phyloP scores from a whole-genome alignment of 2,113 vertebrate species.

The Nothocercus nigrocapillus region DNA sequence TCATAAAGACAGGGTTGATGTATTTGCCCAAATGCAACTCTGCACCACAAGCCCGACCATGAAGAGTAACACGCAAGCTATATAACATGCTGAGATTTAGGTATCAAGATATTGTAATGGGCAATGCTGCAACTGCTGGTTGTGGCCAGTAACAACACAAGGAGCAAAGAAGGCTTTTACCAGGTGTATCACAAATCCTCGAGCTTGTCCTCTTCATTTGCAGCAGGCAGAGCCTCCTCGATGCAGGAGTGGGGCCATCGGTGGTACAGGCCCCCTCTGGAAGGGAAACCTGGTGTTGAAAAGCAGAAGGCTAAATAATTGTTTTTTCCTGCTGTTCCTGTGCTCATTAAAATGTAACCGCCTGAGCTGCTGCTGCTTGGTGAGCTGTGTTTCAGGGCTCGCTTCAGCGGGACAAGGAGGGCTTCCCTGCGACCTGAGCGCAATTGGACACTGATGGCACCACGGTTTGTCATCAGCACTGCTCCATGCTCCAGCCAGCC shows the following conservation, averaged over 20 bases:
- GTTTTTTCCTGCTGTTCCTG: background rate
- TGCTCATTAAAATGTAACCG: background rate
- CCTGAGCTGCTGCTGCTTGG: background rate
- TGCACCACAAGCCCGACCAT: background rate
- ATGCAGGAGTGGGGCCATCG: rapidly evolving
- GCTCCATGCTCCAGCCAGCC: rapidly evolving
- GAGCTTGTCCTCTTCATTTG: background rate
- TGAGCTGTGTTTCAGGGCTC: background rate
- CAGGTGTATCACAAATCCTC: background rate
- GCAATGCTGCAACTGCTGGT: background rate
- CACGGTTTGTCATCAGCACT: background rate
- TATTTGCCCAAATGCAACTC: background rate
- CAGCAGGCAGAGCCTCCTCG: background rate
- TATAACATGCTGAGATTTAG: background rate
- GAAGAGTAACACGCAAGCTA: background rate
- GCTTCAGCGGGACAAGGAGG: rapidly evolving
- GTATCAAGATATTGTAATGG: background rate
- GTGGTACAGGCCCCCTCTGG: rapidly evolving
- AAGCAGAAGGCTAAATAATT: background rate
- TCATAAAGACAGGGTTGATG: background rate
- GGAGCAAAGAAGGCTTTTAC: background rate
- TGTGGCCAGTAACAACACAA: background rate
- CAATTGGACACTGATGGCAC: background rate
- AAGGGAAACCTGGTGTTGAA: background rate
- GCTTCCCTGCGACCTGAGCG: background rate